A percentile compares a stretch with the other conserved stretches of the same genome.
These are phyloP conservation scores for Euwallacea fornicatus DNA, from an alignment of 1,140 invertebrate genomes.

Conservation along the genomic window DNA sequence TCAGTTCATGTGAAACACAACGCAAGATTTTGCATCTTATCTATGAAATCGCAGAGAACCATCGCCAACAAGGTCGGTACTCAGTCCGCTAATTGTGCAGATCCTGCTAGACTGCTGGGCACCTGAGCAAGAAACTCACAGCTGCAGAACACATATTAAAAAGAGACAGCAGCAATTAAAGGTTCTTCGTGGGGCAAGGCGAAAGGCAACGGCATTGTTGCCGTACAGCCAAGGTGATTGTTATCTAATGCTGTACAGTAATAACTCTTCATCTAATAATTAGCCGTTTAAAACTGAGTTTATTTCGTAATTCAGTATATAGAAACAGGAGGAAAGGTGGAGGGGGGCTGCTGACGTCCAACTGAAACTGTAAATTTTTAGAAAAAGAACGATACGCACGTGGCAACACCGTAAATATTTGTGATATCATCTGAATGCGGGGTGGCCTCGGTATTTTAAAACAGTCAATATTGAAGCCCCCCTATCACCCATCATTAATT, in stretches of 20 bases:
- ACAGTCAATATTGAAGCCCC: conserved; percentile 12
- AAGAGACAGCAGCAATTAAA: neutral
- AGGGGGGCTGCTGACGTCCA: neutral
- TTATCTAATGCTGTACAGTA: too few species aligned
- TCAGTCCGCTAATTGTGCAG: too few species aligned
- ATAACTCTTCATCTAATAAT: too few species aligned
- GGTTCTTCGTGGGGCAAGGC: neutral
- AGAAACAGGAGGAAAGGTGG: neutral
- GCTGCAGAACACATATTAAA: neutral
- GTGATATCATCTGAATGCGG: conserved; percentile 27
- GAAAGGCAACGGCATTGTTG: neutral
- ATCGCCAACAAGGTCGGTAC: too few species aligned
- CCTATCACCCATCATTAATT: conserved; percentile 24
- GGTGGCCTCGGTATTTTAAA: conserved; percentile 34
- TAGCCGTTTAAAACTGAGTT: too few species aligned
- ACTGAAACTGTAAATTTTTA: neutral
- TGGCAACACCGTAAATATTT: conserved; percentile 28
- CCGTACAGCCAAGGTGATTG: too few species aligned
- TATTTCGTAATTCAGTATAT: neutral
- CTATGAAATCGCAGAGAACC: too few species aligned
- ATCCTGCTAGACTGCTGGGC: conserved; percentile 2
- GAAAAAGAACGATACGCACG: neutral
- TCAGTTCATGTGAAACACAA: too few species aligned
- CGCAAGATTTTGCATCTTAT: too few species aligned
- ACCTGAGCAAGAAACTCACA: neutral